Base-by-base conservation (phyloP, 1,140 invertebrate genomes). In the Camponotus floridanus region DNA sequence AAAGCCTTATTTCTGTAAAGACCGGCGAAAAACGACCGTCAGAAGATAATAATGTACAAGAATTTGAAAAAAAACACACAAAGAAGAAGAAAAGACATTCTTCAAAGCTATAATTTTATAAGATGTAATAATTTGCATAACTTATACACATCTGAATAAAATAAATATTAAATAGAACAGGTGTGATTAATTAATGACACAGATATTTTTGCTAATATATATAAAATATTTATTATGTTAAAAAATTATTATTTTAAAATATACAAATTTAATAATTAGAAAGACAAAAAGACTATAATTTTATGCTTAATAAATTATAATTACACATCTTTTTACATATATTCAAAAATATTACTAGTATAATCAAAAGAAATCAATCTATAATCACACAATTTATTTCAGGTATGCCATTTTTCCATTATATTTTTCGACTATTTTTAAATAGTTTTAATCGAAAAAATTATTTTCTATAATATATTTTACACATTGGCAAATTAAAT, bases 401-500 rank as follows among this genome's bases (percentile, higher is more conserved):
- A 39, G 18, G 59, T 15, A 59, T 3, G 76, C 13, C n/a, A 13
- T 80, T 65, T 51, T 48, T 39, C 4, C 0, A 61, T 11, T 57
- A 26, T 51, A 26, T 71, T 48, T 26, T 26, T 26, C 26, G 0
- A 31, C 13, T 70, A 15, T 74, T 73, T 73, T 2, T 39, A 39
- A 71, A 61, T 31, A 51, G 51, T 76, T 80, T 5, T 57, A 86
- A 59, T 95, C 94, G 94, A 97, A 97, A 93, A 96, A 98, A 92
- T 97, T 96, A 91, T 97, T 97, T 87, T 96, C 95, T 48, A 96
- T 95, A 74, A 97, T 96, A 95, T 96, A 96, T 86, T 96, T 96
- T 13, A 98, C 95, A 94, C 97, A 98, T 90, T 98, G 97, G 76
- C 97, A 95, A 68, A 98, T 95, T 33, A 97, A 94, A 94, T 98